A percentile compares a stretch with the other conserved stretches of the same genome.
Conservation (phyloP, 2,113 vertebrate species). For the Oncorhynchus gorbuscha region DNA sequence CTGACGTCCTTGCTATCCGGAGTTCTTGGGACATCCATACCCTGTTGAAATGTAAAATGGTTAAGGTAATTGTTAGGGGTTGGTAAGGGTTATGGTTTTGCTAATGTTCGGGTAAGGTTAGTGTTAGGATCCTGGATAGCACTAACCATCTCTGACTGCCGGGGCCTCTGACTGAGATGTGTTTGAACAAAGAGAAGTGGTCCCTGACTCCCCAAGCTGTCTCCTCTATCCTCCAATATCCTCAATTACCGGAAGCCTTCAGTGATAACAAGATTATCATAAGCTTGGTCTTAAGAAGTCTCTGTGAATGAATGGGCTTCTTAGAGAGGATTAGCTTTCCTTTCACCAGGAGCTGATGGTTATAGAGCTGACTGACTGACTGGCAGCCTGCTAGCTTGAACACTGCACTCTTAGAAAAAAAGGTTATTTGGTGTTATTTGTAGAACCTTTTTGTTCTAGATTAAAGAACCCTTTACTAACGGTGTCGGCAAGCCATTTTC, state of each 20-base stretch:
- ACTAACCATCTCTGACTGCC: too few relatives aligned
- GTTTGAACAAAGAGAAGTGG: slow-evolving; percentile 29
- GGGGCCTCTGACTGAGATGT: neutral
- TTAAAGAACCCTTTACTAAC: too few relatives aligned
- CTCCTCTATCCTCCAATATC: neutral
- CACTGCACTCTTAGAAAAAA: slow-evolving; percentile 24
- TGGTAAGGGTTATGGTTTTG: too few relatives aligned
- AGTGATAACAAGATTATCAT: slow-evolving; percentile 67
- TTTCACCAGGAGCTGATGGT: slow-evolving; percentile 43
- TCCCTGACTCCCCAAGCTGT: slow-evolving; percentile 26
- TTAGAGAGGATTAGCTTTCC: slow-evolving; percentile 59
- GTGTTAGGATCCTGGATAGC: too few relatives aligned
- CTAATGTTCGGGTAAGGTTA: too few relatives aligned
- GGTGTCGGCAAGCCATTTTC: too few relatives aligned
- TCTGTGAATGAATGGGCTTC: slow-evolving; percentile 63
- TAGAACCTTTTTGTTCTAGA: too few relatives aligned
- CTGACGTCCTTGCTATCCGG: neutral
- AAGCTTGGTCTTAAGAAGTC: slow-evolving; percentile 60
- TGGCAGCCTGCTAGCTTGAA: slow-evolving; percentile 36
- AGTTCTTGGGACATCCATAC: too few relatives aligned
- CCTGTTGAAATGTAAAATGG: too few relatives aligned
- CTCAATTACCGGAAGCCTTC: slow-evolving; percentile 50
- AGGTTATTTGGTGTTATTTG: too few relatives aligned
- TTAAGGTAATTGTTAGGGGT: too few relatives aligned
- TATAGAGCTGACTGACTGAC: slow-evolving; percentile 31